phyloP scores from a whole-genome alignment of 1,140 invertebrate genomes.

The Drosophila pandora region DNA sequence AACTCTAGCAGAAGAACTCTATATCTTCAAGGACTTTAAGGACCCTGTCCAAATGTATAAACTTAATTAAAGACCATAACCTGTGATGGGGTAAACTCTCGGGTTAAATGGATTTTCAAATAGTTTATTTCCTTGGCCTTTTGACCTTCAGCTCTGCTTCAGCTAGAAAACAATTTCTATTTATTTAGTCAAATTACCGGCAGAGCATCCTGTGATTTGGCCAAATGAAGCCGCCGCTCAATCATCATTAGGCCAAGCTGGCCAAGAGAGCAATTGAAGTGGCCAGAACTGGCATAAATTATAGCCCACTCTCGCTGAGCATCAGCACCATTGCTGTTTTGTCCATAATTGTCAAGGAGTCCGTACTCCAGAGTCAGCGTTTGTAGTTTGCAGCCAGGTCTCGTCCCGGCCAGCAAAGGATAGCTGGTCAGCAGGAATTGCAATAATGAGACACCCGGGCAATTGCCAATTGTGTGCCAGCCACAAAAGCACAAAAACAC shows the following conservation, averaged over 20 bases:
- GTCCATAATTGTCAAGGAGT: conserved; percentile 33
- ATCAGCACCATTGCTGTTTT: not conserved
- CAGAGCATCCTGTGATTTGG: conserved; percentile 3
- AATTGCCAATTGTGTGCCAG: conserved; percentile 51
- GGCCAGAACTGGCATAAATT: conserved; percentile 32
- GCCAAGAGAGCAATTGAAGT: not conserved
- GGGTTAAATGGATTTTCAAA: too few species aligned
- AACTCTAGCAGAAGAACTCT: not conserved
- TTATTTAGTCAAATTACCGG: conserved; percentile 7
- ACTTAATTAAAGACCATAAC: not conserved
- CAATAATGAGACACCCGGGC: conserved; percentile 60
- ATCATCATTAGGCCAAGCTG: conserved; percentile 15
- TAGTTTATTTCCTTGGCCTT: not conserved
- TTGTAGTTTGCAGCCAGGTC: conserved; percentile 1
- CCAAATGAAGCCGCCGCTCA: conserved; percentile 14
- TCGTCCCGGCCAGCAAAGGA: not conserved
- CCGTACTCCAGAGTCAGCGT: conserved; percentile 3
- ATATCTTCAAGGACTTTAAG: not conserved
- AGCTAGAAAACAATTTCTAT: not conserved
- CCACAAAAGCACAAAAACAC: conserved; percentile 4
- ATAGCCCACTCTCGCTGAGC: not conserved
- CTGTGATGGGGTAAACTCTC: not conserved
- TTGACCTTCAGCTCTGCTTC: not conserved
- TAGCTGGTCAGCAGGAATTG: conserved; percentile 26
- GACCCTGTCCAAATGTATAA: not conserved